Evolutionary conservation across 2,888 invertebrate genomes (phyloP), one percentile per base, ranked within the genome.

Genomic region (Hirtodrosophila alboralis): DNA sequence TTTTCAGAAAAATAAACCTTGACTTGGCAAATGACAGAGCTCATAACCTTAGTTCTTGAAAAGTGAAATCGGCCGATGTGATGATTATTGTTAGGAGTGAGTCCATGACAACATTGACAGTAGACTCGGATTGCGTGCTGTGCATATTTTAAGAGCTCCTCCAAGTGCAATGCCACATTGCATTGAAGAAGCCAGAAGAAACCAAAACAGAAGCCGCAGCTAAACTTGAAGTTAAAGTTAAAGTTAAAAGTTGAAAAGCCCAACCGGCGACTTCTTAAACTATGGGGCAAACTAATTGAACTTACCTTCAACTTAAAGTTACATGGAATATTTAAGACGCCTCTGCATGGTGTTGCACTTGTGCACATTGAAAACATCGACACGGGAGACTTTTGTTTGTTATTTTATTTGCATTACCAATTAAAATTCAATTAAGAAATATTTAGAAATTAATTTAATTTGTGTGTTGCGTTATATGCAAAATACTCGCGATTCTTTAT

Each of bases 341-440:
- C 18, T n/a, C n/a, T n/a, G 47, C 36, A n/a, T 30, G 36, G 26
- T 8, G 47, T 41, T 72, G 74, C 75, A 68, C 68, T 74, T 76
- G 67, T 45, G 59, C 6, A 23, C 65, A 69, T 69, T 60, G 60
- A 41, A 21, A 56, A 38, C 45, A 59, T 52, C 73, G 57, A 49
- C 64, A 30, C 66, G 71, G 58, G 52, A 56, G 70, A 44, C 57
- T 62, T 54, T 62, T 68, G 44, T 40, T 30, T 59, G 9, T 12
- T 31, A 18, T 44, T 23, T 21, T 18, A 41, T 41, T 44, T 53
- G 26, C 60, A 23, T 23, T 23, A 8, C 23, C 43, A 65, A 75
- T 78, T 79, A 68, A 31, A 56, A 75, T 71, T 74, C 71, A 80
- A 81, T 81, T 83, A 78, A 81, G 62, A 76, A 78, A 67, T 80